Percentiles rank a stretch among this genome's conserved stretches.
phyloP scores from a whole-genome alignment of 2,888 invertebrate species.

The Cryptus armator region DNA sequence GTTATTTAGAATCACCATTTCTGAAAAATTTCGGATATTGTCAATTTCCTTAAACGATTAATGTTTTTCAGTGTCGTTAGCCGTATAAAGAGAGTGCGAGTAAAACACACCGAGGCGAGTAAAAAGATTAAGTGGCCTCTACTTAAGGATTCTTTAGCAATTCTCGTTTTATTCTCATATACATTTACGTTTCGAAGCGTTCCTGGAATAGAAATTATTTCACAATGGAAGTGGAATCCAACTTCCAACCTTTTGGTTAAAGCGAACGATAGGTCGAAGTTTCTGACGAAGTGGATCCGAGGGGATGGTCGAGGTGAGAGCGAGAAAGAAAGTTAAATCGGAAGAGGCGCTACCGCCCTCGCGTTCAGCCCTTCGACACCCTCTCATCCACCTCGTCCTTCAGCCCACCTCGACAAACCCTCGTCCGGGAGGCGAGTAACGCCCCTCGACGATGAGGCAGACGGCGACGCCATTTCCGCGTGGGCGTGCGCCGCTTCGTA shows the following conservation, averaged over 20 bases:
- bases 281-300: constrained; percentile 13
- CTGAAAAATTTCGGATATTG: no score
- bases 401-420: constrained; percentile 58
- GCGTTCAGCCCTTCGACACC: constrained; percentile 47
- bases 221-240: constrained; percentile 20
- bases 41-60: no score
- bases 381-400: constrained; percentile 46
- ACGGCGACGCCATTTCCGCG: constrained; percentile 83
- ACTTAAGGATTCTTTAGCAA: background rate
- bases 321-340: constrained; percentile 55
- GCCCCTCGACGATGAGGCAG: constrained; percentile 71
- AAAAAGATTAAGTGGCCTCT: background rate
- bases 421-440: constrained; percentile 62
- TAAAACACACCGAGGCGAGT: background rate
- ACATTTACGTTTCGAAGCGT: constrained; percentile 53
- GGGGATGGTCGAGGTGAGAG: constrained; percentile 37
- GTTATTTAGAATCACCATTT: background rate
- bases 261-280: constrained; percentile 38
- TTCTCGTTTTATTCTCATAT: constrained; percentile 10
- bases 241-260: background rate
- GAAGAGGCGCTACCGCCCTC: constrained; percentile 50
- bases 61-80: background rate
- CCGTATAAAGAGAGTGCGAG: background rate
- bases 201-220: constrained; percentile 67
- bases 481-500: constrained; percentile 78